Conservation (phyloP, 1,140 invertebrate species). For the Parasteatoda tepidariorum region DNA sequence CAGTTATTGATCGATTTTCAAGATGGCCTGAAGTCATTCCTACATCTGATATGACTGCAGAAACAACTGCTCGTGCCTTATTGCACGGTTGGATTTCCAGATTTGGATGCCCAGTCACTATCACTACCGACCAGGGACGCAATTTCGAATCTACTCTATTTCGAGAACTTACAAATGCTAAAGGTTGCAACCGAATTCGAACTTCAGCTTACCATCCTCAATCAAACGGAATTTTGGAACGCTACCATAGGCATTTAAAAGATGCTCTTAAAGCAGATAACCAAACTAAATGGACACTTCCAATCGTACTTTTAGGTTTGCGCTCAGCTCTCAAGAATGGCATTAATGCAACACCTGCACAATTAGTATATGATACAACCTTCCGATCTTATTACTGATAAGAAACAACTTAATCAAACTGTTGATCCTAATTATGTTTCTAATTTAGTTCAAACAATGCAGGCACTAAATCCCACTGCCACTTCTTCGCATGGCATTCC, state of each 20-base stretch:
- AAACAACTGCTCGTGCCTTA: slow-evolving; percentile 66
- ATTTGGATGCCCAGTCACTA: slow-evolving; percentile 64
- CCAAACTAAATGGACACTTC: slow-evolving; percentile 64
- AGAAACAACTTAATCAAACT: too few relatives aligned
- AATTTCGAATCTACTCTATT: slow-evolving; percentile 69
- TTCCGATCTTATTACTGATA: too few relatives aligned
- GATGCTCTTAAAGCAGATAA: not conserved
- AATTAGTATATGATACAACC: slow-evolving; percentile 63
- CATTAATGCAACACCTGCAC: slow-evolving; percentile 56
- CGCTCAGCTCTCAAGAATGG: slow-evolving; percentile 64
- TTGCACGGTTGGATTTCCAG: slow-evolving; percentile 66
- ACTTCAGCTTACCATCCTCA: slow-evolving; percentile 64
- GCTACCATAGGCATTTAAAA: slow-evolving; percentile 69
- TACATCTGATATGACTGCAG: slow-evolving; percentile 66
- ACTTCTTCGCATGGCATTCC: not conserved
- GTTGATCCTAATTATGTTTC: too few relatives aligned
- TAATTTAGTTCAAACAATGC: not conserved
- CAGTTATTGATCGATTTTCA: slow-evolving; percentile 69
- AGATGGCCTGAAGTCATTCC: slow-evolving; percentile 69
- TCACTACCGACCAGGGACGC: slow-evolving; percentile 69
- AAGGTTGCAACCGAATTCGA: slow-evolving; percentile 16
- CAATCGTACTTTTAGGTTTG: slow-evolving; percentile 67
- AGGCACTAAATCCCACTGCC: not conserved
- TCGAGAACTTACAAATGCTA: slow-evolving; percentile 33
- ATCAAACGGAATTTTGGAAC: slow-evolving; percentile 67